Evolutionary conservation across 2,113 vertebrate species (phyloP).

Genomic region (Conger conger): DNA sequence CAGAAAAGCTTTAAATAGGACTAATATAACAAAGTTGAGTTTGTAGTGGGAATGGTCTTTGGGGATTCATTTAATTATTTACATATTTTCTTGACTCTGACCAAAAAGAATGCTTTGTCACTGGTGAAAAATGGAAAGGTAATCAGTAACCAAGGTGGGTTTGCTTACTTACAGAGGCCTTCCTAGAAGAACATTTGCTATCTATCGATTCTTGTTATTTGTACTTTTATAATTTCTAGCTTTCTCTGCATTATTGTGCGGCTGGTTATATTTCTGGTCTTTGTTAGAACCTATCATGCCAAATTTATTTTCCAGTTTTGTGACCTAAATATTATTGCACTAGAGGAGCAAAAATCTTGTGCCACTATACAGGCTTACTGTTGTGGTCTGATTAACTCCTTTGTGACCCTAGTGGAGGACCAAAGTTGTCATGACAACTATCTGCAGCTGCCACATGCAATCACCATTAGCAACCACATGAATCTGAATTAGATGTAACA

Average conservation of each 20-base stretch:
- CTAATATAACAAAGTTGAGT: too few species aligned
- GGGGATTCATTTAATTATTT: neutral
- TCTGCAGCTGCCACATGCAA: slow-evolving; percentile 21
- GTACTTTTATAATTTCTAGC: neutral
- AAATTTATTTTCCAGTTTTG: neutral
- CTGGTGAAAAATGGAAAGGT: neutral
- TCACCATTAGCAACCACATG: slow-evolving; percentile 19
- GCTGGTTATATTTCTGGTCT: neutral
- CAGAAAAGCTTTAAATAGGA: too few species aligned
- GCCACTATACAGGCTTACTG: neutral
- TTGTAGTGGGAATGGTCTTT: too few species aligned
- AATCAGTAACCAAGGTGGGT: neutral
- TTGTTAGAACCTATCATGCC: neutral
- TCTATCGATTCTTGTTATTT: too few species aligned
- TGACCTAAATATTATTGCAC: slow-evolving; percentile 2
- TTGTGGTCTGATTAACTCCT: slow-evolving; percentile 1
- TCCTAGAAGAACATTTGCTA: neutral
- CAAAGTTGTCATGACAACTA: slow-evolving; percentile 17
- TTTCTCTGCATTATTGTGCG: neutral
- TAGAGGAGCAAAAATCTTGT: neutral
- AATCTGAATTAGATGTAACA: slow-evolving; percentile 12
- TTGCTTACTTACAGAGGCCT: neutral
- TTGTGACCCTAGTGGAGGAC: slow-evolving; percentile 6
- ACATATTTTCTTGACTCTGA: too few species aligned
- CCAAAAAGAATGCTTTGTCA: neutral